These are phyloP conservation scores for Amaurobius ferox DNA, from an alignment of 2,888 invertebrate species.

Conservation along the genomic window DNA sequence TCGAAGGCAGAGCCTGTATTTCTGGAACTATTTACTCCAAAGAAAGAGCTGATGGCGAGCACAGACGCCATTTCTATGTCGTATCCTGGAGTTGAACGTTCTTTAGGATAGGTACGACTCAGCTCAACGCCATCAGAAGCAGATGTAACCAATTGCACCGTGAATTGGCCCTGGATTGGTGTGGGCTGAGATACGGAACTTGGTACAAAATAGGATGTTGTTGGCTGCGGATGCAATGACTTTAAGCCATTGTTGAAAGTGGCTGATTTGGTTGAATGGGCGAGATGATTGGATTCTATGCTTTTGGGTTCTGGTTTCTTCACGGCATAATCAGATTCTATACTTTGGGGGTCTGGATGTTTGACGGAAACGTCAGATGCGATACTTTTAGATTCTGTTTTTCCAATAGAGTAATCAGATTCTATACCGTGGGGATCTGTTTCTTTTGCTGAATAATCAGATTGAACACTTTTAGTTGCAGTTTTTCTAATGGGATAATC, in stretches of 20 bases:
- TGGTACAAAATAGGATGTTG: neutral
- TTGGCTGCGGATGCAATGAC: neutral
- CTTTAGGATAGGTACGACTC: neutral
- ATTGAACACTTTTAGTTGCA: neutral
- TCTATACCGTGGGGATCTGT: slow-evolving; percentile 12
- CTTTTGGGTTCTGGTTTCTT: slow-evolving; percentile 22
- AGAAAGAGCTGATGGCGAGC: slow-evolving; percentile 31
- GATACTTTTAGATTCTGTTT: neutral
- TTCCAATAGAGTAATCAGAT: neutral
- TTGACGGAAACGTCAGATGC: neutral
- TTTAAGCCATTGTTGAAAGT: too few relatives aligned
- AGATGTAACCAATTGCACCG: neutral
- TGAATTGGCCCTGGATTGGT: neutral
- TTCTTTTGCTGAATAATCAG: neutral
- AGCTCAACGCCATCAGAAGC: neutral
- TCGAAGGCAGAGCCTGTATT: neutral
- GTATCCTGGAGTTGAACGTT: neutral
- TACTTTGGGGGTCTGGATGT: slow-evolving; percentile 8
- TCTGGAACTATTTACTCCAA: slow-evolving; percentile 23
- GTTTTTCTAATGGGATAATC: neutral
- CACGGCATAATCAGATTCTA: neutral
- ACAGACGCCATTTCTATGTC: slow-evolving; percentile 24
- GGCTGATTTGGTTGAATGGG: neutral
- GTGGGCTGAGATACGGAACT: neutral
- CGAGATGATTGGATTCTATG: slow-evolving; percentile 9